Percentiles rank a stretch among this genome's conserved stretches.
phyloP scores from a whole-genome alignment of 2,797 vertebrate genomes.

The Tenualosa ilisha region DNA sequence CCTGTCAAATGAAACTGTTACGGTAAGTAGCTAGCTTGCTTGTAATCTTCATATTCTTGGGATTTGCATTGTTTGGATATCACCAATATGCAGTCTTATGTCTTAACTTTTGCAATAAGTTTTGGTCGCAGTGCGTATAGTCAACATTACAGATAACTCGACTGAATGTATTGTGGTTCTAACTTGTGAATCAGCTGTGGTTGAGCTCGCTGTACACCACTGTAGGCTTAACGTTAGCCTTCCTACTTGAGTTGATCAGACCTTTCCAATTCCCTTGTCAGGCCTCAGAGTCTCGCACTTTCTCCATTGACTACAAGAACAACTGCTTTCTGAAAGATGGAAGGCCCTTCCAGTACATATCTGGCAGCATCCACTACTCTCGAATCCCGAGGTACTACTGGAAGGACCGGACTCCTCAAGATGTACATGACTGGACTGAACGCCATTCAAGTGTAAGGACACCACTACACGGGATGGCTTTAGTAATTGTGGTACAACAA shows the following conservation, averaged over 20 bases:
- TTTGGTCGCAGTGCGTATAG: not conserved
- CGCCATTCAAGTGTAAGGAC: constrained; percentile 86
- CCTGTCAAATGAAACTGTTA: not conserved
- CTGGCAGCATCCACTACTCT: constrained; percentile 94
- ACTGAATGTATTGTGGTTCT: no score
- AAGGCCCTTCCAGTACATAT: constrained; percentile 86
- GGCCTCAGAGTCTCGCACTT: constrained; percentile 71
- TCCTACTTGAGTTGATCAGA: not conserved
- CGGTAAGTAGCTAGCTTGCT: not conserved
- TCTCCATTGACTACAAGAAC: constrained; percentile 82
- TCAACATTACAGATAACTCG: no score
- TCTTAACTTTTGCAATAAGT: not conserved
- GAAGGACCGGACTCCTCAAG: constrained; percentile 91
- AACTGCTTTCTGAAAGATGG: constrained; percentile 88
- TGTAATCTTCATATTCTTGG: no score
- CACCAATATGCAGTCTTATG: not conserved
- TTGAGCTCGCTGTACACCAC: not conserved
- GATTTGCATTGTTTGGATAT: not conserved
- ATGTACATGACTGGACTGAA: constrained; percentile 94
- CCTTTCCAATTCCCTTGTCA: constrained; percentile 38
- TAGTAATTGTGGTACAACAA: no score
- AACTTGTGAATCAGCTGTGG: no score
- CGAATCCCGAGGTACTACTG: constrained; percentile 86
- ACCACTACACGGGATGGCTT: not conserved
- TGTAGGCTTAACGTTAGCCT: not conserved